Evolutionary conservation across 2,113 vertebrate genomes (phyloP).

Genomic region (Oenanthe oenanthe): DNA sequence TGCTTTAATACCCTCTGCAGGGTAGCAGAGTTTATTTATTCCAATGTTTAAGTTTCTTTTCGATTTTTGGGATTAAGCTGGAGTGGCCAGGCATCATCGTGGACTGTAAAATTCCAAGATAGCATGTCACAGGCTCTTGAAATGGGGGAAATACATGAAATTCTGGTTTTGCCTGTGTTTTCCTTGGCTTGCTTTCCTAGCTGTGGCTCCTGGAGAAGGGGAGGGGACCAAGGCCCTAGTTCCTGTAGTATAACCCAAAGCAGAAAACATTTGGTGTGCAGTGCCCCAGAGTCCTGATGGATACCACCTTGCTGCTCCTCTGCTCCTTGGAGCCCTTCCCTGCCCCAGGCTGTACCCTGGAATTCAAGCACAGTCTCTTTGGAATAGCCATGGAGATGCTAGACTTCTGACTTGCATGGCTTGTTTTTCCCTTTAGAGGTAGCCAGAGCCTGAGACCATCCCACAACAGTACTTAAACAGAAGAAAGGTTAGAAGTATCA

Average conservation of each 20-base stretch:
- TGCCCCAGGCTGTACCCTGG: neutral
- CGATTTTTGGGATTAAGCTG: neutral
- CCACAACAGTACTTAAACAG: neutral
- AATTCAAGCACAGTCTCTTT: neutral
- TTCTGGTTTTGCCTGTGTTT: neutral
- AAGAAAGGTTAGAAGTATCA: neutral
- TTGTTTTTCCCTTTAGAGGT: neutral
- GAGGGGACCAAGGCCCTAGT: neutral
- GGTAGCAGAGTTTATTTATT: conserved; percentile 12
- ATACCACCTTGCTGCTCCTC: neutral
- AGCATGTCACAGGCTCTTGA: neutral
- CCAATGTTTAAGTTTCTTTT: neutral
- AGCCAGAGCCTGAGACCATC: neutral
- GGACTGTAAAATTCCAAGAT: neutral
- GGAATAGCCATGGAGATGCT: neutral
- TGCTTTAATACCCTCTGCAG: conserved; percentile 28
- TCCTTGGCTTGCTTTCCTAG: neutral
- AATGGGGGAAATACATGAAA: neutral
- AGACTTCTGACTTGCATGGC: neutral
- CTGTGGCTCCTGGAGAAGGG: neutral
- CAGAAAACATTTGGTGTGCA: neutral
- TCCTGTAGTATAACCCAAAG: neutral
- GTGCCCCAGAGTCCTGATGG: neutral
- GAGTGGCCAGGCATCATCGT: neutral
- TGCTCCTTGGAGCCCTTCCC: neutral